Conservation (phyloP, 2,113 vertebrate species). For the Serilophus lunatus region DNA sequence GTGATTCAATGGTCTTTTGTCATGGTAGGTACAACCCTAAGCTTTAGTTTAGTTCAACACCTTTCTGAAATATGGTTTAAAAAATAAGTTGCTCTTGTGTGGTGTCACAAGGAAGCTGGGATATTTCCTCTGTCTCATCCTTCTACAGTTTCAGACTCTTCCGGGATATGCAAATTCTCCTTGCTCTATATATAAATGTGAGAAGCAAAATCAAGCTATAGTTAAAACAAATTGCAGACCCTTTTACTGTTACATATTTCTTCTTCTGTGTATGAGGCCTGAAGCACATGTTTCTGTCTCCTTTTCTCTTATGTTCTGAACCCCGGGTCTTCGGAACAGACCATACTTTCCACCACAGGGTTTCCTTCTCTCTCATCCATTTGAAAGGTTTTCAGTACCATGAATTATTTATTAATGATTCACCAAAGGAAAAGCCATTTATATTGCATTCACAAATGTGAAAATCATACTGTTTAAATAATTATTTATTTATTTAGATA, state of each 20-base stretch:
- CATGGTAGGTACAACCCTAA: not conserved
- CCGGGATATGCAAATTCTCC: not conserved
- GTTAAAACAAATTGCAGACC: not conserved
- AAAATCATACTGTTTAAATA: not conserved
- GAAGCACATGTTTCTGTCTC: not conserved
- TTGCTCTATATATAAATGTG: not conserved
- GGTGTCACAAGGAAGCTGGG: not conserved
- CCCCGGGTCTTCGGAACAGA: not conserved
- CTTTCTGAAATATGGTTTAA: not conserved
- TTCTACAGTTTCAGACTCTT: not conserved
- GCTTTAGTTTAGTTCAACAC: not conserved
- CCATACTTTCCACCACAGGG: not conserved
- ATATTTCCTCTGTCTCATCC: not conserved
- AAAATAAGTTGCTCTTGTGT: not conserved
- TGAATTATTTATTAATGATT: slow-evolving; percentile 27
- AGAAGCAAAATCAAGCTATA: not conserved
- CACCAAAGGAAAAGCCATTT: not conserved
- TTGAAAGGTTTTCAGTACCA: not conserved
- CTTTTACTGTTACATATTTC: not conserved
- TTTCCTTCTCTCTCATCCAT: not conserved
- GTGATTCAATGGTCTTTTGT: not conserved
- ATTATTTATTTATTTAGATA: not conserved
- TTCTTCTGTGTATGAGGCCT: not conserved
- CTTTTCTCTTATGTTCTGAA: not conserved
- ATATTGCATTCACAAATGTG: not conserved